phyloP scores from a whole-genome alignment of 2,797 vertebrate species.

The Periophthalmus magnuspinnatus region DNA sequence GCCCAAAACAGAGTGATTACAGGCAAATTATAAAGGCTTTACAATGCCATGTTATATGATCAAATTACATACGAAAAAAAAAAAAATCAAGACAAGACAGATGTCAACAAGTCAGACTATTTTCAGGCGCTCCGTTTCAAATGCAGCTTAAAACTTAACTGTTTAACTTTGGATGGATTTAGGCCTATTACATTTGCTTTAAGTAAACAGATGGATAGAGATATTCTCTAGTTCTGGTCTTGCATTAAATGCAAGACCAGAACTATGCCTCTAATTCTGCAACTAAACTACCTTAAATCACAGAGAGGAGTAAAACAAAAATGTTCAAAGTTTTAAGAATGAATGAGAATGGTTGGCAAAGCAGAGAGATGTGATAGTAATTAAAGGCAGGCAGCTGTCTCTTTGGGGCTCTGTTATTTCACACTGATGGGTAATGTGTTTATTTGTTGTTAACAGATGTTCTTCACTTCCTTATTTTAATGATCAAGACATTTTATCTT shows the following conservation, averaged over 20 bases:
- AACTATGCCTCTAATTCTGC: too few species aligned
- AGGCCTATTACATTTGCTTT: not conserved
- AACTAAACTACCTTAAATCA: not conserved
- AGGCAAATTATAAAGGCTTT: conserved; percentile 61
- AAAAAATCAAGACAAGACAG: too few species aligned
- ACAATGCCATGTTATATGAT: conserved; percentile 42
- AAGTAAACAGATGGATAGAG: not conserved
- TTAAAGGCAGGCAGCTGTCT: conserved; percentile 68
- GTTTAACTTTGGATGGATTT: not conserved
- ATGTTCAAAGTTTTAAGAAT: conserved; percentile 30
- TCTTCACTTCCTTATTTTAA: conserved; percentile 63
- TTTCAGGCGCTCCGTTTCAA: not conserved
- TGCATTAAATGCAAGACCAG: too few species aligned
- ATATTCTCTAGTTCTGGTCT: not conserved
- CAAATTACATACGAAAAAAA: conserved; percentile 18
- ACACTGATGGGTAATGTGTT: conserved; percentile 69
- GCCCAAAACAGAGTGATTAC: conserved; percentile 65
- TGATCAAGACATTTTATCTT: conserved; percentile 62
- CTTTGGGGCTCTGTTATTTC: conserved; percentile 62
- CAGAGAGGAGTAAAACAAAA: not conserved
- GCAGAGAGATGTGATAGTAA: conserved; percentile 47
- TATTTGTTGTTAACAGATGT: conserved; percentile 73
- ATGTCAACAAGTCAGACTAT: too few species aligned
- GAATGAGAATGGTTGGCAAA: conserved; percentile 13
- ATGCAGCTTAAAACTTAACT: not conserved